Evolutionary conservation across 1,140 invertebrate genomes (phyloP), one percentile per base, ranked within the genome.

Genomic region (Cotesia typhae): DNA sequence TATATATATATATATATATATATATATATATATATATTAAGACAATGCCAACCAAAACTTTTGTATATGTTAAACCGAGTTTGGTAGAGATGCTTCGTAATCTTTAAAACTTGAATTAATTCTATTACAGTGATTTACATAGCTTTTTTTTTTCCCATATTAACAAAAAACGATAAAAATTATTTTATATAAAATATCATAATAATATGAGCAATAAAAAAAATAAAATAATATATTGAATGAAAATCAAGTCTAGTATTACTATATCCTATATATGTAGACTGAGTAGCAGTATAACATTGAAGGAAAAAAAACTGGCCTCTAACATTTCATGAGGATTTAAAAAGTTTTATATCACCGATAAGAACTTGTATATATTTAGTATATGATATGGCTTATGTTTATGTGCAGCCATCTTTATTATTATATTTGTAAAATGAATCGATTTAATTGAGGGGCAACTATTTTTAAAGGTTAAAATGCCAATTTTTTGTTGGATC

Each of bases 11-110:
- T n/a, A n/a, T n/a, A n/a, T n/a, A n/a, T n/a, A n/a, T n/a, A n/a
- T n/a, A n/a, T n/a, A n/a, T n/a, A n/a, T n/a, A n/a, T n/a, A 59
- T 69, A n/a, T 69, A 59, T 55, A 35, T 20, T 20, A 60, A 53
- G 47, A 57, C 59, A 14, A 35, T 28, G 36, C 36, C 28, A 38
- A 64, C 7, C 9, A 64, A 36, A 64, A 64, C 61, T 37, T 64
- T 64, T 64, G 14, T 17, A n/a, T n/a, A 28, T 59, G 57, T 20
- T 59, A 59, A 17, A 59, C 17, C 6, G 17, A 59, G 7, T n/a
- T 20, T 0, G 10, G 6, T 47, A 47, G 6, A 47, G 6, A 47
- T 9, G 41, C 57, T 28, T 59, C 57, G 20, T 59, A 14, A 35
- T 59, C 57, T 59, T 59, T 59, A 9, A 59, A 59, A 59, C 57